Evolutionary conservation across 2,888 invertebrate genomes (phyloP).

Genomic region (Mimachlamys varia): DNA sequence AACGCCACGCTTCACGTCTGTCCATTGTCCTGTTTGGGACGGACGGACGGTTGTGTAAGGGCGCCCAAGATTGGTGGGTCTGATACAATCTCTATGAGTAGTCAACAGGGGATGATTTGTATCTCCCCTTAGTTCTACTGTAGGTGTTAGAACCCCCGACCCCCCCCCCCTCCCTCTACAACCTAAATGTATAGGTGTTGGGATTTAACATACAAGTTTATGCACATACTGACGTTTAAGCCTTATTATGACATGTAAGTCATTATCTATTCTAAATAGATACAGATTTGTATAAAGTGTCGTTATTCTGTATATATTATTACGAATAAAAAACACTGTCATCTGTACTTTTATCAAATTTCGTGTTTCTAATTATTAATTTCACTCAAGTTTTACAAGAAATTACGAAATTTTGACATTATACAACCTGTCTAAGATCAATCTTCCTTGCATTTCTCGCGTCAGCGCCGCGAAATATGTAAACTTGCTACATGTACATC

Average conservation of each 20-base stretch:
- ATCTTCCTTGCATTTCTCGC: neutral
- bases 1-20: neutral
- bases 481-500: neutral
- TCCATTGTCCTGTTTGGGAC: neutral
- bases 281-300: neutral
- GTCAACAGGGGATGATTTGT: neutral
- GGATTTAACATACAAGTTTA: neutral
- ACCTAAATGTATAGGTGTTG: neutral
- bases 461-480: neutral
- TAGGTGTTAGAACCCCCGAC: neutral
- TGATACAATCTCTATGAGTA: neutral
- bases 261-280: no score
- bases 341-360: neutral
- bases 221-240: neutral
- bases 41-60: slow-evolving; percentile 6
- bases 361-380: neutral
- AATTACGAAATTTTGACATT: neutral
- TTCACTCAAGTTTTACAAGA: neutral
- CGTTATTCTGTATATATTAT: neutral
- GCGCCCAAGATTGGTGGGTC: neutral
- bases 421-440: neutral
- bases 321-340: neutral
- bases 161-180: neutral
- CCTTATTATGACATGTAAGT: neutral
- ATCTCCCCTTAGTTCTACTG: neutral